Percentiles rank a stretch among this genome's conserved stretches.
These are phyloP conservation scores for Tridacna gigas DNA, from an alignment of 2,888 invertebrate genomes.

Conservation along the genomic window DNA sequence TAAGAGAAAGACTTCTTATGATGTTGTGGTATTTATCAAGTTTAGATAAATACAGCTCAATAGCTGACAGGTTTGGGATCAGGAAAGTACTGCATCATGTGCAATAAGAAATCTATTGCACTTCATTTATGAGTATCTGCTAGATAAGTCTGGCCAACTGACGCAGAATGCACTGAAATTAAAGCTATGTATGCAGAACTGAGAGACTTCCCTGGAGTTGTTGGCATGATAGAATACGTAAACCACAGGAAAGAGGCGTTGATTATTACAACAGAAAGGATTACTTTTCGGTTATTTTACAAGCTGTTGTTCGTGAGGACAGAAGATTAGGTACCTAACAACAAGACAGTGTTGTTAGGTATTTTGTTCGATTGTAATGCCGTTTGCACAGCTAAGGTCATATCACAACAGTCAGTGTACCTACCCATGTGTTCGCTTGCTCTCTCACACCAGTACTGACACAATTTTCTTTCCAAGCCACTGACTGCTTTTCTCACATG, in stretches of 20 bases:
- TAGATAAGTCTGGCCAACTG: conserved; percentile 37
- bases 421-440: too few relatives aligned
- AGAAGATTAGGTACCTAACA: too few relatives aligned
- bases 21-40: conserved; percentile 38
- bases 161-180: conserved; percentile 25
- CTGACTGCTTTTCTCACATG: too few relatives aligned
- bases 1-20: conserved; percentile 18
- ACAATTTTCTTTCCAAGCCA: too few relatives aligned
- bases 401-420: too few relatives aligned
- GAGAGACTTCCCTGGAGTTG: conserved; percentile 36
- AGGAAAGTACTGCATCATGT: conserved; percentile 39
- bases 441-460: too few relatives aligned
- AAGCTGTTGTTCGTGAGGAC: conserved; percentile 34
- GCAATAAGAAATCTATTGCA: conserved; percentile 29
- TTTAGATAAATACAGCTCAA: conserved; percentile 26
- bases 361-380: too few relatives aligned
- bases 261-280: conserved; percentile 45
- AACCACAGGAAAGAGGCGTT: conserved; percentile 21
- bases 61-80: conserved; percentile 41
- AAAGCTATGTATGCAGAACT: conserved; percentile 13
- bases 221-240: conserved; percentile 31
- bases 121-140: conserved; percentile 36
- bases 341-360: too few relatives aligned
- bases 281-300: conserved; percentile 36
- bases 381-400: too few relatives aligned